phyloP scores from a whole-genome alignment of 1,140 invertebrate species.

The Luehdorfia chinensis region DNA sequence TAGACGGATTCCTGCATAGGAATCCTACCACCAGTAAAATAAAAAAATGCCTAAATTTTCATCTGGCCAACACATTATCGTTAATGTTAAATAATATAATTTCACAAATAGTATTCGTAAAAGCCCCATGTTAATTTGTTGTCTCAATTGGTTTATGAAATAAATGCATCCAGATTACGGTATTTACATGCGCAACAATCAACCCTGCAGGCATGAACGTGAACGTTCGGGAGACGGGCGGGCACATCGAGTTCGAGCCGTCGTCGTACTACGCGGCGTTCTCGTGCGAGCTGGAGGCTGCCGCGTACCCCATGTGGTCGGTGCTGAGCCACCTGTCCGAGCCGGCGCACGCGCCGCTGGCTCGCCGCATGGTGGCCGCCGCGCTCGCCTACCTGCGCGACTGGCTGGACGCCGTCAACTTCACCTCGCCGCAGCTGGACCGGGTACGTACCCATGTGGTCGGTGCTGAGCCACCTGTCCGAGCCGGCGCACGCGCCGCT shows the following conservation, averaged over 20 bases:
- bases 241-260: constrained; percentile 98
- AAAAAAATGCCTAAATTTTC: too few species aligned
- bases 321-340: constrained; percentile 91
- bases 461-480: too few species aligned
- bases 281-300: constrained; percentile 96
- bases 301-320: constrained; percentile 98
- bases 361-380: constrained; percentile 84
- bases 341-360: constrained; percentile 83
- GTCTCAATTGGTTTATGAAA: too few species aligned
- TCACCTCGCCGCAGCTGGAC: constrained; percentile 82
- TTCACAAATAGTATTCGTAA: too few species aligned
- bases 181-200: too few species aligned
- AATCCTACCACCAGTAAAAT: too few species aligned
- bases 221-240: constrained; percentile 91
- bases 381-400: constrained; percentile 87
- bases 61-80: too few species aligned
- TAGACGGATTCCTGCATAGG: too few species aligned
- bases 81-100: too few species aligned
- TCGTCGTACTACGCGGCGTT: constrained; percentile 98
- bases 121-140: too few species aligned
- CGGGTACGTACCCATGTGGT: constrained; percentile 24
- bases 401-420: constrained; percentile 92
- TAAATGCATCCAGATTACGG: too few species aligned
- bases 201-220: constrained; percentile 96
- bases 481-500: too few species aligned